Evolutionary conservation across 2,888 invertebrate species (phyloP).

Genomic region (Aphodius sticticus): DNA sequence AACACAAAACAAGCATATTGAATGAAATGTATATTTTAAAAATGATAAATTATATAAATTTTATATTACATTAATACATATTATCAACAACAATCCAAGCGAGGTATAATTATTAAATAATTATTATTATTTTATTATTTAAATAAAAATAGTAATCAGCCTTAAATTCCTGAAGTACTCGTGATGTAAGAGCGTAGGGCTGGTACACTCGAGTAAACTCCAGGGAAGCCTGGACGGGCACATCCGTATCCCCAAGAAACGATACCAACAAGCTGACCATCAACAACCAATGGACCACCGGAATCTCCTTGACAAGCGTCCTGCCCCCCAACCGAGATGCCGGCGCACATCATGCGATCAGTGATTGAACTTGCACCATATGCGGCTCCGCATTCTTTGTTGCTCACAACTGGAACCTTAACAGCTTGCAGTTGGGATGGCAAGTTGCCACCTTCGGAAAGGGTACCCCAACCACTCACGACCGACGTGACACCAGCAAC

Average conservation of each 20-base stretch:
- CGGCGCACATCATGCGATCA: too few species aligned
- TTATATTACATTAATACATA: too few species aligned
- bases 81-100: too few species aligned
- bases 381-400: slow-evolving; percentile 46
- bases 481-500: slow-evolving; percentile 28
- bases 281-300: slow-evolving; percentile 48
- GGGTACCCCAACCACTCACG: slow-evolving; percentile 42
- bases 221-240: slow-evolving; percentile 45
- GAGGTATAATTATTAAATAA: too few species aligned
- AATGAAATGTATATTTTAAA: too few species aligned
- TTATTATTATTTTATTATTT: too few species aligned
- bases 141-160: slow-evolving; percentile 40
- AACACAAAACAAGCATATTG: too few species aligned
- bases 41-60: too few species aligned
- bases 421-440: slow-evolving; percentile 49
- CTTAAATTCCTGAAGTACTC: slow-evolving; percentile 40
- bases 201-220: slow-evolving; percentile 48
- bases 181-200: slow-evolving; percentile 43
- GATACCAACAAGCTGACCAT: slow-evolving; percentile 45
- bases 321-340: too few species aligned
- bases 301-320: slow-evolving; percentile 51
- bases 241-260: slow-evolving; percentile 35
- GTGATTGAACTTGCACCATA: slow-evolving; percentile 40
- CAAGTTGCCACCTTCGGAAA: slow-evolving; percentile 32
- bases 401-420: slow-evolving; percentile 47